These are phyloP conservation scores for Channallabes apus DNA, from an alignment of 2,797 vertebrate species.

Conservation along the genomic window DNA sequence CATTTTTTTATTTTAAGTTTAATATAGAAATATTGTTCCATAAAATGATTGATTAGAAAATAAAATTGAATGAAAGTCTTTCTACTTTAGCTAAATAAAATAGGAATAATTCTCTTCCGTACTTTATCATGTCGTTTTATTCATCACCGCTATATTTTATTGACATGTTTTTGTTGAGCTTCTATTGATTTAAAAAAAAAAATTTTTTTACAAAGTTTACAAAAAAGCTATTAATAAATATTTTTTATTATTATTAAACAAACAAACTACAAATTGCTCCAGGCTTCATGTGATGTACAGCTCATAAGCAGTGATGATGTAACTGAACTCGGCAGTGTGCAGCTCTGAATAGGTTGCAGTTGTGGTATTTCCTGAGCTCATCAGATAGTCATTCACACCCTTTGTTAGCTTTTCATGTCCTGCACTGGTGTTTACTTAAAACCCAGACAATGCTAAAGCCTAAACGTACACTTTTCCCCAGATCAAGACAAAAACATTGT, in stretches of 20 bases:
- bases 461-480: not conserved
- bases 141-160: no score
- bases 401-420: not conserved
- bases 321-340: not conserved
- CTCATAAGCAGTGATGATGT: not conserved
- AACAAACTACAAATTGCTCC: not conserved
- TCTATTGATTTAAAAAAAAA: no score
- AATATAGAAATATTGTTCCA: no score
- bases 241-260: no score
- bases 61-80: no score
- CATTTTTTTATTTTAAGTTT: no score
- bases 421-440: not conserved
- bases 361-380: not conserved
- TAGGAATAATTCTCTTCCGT: not conserved
- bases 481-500: not conserved
- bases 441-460: no score
- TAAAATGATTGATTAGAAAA: no score
- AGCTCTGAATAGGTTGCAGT: not conserved
- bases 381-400: not conserved
- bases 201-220: no score
- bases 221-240: no score
- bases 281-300: not conserved
- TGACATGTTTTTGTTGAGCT: no score
- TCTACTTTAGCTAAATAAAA: no score
- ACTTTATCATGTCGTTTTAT: not conserved